These are phyloP conservation scores for Lagopus leucura DNA, from an alignment of 2,113 vertebrate species.

Conservation along the genomic window DNA sequence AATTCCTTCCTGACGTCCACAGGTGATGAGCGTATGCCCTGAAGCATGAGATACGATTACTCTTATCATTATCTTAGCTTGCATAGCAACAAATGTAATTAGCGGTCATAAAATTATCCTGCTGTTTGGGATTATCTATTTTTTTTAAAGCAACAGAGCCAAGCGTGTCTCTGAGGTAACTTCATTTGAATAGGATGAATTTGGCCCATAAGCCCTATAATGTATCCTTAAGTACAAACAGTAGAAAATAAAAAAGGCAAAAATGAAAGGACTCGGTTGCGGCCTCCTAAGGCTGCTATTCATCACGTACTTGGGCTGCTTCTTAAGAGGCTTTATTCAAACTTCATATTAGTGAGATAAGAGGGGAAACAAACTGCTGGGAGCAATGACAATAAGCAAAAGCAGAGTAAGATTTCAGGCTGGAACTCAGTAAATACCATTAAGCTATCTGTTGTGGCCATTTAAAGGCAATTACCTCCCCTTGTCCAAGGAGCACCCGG, in stretches of 20 bases:
- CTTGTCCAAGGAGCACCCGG: not conserved
- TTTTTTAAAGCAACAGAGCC: conserved; percentile 63
- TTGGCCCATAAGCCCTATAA: conserved; percentile 30
- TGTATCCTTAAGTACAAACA: conserved; percentile 30
- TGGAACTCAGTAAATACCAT: not conserved
- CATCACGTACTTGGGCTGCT: not conserved
- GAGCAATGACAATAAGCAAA: conserved; percentile 5
- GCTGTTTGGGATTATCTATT: conserved; percentile 66
- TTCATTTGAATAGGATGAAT: conserved; percentile 52
- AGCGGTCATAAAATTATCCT: conserved; percentile 81
- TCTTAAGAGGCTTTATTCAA: conserved; percentile 48
- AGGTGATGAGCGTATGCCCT: conserved; percentile 81
- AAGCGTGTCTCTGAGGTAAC: conserved; percentile 66
- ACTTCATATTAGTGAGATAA: conserved; percentile 31
- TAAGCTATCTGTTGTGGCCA: not conserved
- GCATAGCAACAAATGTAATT: conserved; percentile 79
- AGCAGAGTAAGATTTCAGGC: conserved; percentile 7
- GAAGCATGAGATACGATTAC: conserved; percentile 85
- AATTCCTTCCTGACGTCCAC: conserved; percentile 72
- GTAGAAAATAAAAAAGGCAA: conserved; percentile 24
- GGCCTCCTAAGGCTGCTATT: not conserved
- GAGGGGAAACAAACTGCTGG: conserved; percentile 39
- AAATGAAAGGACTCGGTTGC: conserved; percentile 22
- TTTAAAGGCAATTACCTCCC: not conserved
- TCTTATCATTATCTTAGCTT: conserved; percentile 82